Evolutionary conservation across 2,797 vertebrate genomes (phyloP), one percentile per base, ranked within the genome.

Genomic region (Vireo griseus): DNA sequence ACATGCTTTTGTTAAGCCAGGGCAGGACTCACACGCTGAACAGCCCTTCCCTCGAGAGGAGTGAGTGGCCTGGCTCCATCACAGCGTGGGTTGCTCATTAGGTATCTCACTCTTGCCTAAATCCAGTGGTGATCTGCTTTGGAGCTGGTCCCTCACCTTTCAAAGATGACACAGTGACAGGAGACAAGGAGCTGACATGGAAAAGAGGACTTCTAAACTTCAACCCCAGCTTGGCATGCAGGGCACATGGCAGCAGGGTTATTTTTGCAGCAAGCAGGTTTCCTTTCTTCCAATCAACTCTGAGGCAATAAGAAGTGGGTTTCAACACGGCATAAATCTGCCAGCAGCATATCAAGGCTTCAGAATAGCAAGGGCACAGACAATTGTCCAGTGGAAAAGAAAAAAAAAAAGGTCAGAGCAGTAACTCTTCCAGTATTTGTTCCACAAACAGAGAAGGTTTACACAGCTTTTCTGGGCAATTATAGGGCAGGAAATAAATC

Each of bases 401-500:
- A 88, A 94, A 84, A 51, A 51, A 94, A 96, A 91, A 95, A 91
- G 94, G 83, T 96, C 96, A 97, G 86, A 89, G 96, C 96, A 94
- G 67, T 97, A 97, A 94, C 92, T 92, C 95, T 96, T 92, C 86
- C 66, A 62, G 92, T 83, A 86, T 89, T 95, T 95, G 88, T 97
- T 97, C 95, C 95, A 95, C 95, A 97, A 94, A 95, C 88, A 93
- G 94, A 96, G 95, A 85, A 92, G 96, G 95, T 94, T 96, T 95
- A 94, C 91, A 86, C 72, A 83, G 86, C 90, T 96, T 97, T 94
- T 92, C 95, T 85, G 65, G 73, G 80, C 89, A 96, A 94, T 96
- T 96, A 97, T 97, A 94, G 86, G 92, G 94, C 86, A 96, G 94
- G 92, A 96, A 96, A 97, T 97, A 97, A 97, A 98, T 97, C 96